phyloP scores from a whole-genome alignment of 2,113 vertebrate genomes.

The Onychostruthus taczanowskii region DNA sequence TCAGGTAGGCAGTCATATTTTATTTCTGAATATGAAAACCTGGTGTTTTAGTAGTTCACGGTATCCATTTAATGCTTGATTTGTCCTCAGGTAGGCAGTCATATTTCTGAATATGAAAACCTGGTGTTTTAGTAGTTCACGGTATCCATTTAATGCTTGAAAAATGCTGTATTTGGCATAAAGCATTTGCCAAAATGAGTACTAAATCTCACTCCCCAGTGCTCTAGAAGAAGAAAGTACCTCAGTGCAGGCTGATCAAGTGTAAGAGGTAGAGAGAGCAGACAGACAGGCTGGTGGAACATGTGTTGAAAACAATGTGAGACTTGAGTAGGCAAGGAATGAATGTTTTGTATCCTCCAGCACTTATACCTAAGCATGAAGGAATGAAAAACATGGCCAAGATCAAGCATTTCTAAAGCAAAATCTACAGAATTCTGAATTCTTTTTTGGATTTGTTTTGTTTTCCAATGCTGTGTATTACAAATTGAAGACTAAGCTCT shows the following conservation, averaged over 20 bases:
- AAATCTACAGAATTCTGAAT: background rate
- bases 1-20: slow-evolving; percentile 74
- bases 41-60: background rate
- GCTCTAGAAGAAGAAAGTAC: background rate
- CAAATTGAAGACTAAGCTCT: background rate
- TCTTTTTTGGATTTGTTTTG: background rate
- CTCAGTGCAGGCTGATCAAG: background rate
- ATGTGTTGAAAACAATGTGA: background rate
- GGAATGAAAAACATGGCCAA: background rate
- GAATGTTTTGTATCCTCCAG: background rate
- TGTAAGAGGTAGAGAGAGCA: background rate
- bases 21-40: background rate
- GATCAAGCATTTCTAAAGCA: background rate
- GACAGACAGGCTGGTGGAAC: background rate
- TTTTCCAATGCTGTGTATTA: background rate
- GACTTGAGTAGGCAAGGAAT: background rate
- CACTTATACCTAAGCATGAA: background rate
- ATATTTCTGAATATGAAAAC: background rate
- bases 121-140: background rate
- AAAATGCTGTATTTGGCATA: background rate
- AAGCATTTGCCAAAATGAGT: background rate
- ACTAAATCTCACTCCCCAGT: background rate
- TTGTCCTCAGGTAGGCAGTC: slow-evolving; percentile 84
- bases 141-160: background rate
- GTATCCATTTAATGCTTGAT: slow-evolving; percentile 9